Percentiles rank a stretch among this genome's conserved stretches.
Evolutionary conservation across 2,888 invertebrate species (phyloP).

Genomic region (Anodontia alba): DNA sequence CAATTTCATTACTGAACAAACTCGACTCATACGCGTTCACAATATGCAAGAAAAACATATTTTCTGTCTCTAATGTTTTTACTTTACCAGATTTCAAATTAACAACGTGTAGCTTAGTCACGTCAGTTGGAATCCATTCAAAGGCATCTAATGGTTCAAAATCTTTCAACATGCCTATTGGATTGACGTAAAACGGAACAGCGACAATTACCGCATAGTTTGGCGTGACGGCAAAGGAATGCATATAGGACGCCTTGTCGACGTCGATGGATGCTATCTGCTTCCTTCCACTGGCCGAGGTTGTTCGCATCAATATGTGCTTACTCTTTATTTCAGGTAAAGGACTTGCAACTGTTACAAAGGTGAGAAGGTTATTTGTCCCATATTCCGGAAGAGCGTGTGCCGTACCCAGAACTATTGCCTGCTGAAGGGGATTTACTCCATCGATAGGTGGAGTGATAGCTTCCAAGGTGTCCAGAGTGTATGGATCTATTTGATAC

Average conservation of each 20-base stretch:
- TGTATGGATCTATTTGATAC: constrained; percentile 70
- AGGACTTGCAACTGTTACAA: constrained; percentile 67
- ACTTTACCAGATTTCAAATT: constrained; percentile 67
- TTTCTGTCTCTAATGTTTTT: constrained; percentile 62
- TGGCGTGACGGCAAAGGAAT: constrained; percentile 77
- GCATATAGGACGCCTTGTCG: constrained; percentile 78
- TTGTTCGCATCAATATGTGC: constrained; percentile 70
- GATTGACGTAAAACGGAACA: constrained; percentile 74
- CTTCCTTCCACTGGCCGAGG: constrained; percentile 66
- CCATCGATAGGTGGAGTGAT: constrained; percentile 58
- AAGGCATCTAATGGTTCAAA: constrained; percentile 69
- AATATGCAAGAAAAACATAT: constrained; percentile 77
- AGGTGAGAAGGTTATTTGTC: constrained; percentile 68
- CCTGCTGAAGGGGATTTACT: constrained; percentile 5
- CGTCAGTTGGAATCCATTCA: constrained; percentile 67
- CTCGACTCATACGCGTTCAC: constrained; percentile 77
- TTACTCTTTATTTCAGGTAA: constrained; percentile 60
- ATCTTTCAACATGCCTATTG: constrained; percentile 66
- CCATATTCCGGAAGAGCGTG: constrained; percentile 78
- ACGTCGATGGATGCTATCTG: constrained; percentile 70
- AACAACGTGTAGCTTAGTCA: constrained; percentile 70
- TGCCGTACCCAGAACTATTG: constrained; percentile 70
- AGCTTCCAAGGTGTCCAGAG: constrained; percentile 61
- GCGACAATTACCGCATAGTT: constrained; percentile 76
- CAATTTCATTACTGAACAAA: constrained; percentile 42